Percentiles rank a stretch among this genome's conserved stretches.
Evolutionary conservation across 2,797 vertebrate genomes (phyloP).

Genomic region (Microctenopoma lineatum): DNA sequence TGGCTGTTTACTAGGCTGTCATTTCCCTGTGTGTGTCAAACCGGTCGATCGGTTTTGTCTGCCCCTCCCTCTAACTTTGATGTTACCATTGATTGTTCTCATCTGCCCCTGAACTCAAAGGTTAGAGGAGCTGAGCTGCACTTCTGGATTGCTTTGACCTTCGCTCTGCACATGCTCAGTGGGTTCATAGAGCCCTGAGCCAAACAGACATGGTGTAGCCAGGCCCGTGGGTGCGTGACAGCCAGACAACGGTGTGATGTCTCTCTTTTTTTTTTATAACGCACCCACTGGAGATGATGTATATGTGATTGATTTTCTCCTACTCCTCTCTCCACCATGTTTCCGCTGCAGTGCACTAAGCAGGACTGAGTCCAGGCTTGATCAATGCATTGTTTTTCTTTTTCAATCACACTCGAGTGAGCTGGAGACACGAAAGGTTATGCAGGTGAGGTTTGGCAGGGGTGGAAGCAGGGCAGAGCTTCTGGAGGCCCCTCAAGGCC

Average conservation of each 20-base stretch:
- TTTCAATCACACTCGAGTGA: constrained; percentile 83
- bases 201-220: constrained; percentile 70
- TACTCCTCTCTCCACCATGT: constrained; percentile 69
- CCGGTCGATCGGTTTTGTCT: constrained; percentile 77
- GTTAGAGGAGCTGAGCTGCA: constrained; percentile 78
- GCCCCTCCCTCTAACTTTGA: constrained; percentile 80
- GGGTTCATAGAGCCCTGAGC: constrained; percentile 68
- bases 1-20: constrained; percentile 53
- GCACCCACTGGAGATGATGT: constrained; percentile 80
- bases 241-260: constrained; percentile 78
- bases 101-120: constrained; percentile 82
- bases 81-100: constrained; percentile 80
- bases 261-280: constrained; percentile 66
- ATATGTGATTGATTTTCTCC: constrained; percentile 83
- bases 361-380: constrained; percentile 80
- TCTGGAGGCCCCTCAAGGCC: constrained; percentile 70
- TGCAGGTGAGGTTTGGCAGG: constrained; percentile 79
- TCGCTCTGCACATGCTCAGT: constrained; percentile 80
- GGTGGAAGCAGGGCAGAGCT: constrained; percentile 66
- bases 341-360: constrained; percentile 80
- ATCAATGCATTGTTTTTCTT: constrained; percentile 86
- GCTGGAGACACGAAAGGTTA: constrained; percentile 82
- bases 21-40: constrained; percentile 73
- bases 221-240: constrained; percentile 79
- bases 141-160: constrained; percentile 84